phyloP scores from a whole-genome alignment of 2,113 vertebrate genomes.

The Anser cygnoides region DNA sequence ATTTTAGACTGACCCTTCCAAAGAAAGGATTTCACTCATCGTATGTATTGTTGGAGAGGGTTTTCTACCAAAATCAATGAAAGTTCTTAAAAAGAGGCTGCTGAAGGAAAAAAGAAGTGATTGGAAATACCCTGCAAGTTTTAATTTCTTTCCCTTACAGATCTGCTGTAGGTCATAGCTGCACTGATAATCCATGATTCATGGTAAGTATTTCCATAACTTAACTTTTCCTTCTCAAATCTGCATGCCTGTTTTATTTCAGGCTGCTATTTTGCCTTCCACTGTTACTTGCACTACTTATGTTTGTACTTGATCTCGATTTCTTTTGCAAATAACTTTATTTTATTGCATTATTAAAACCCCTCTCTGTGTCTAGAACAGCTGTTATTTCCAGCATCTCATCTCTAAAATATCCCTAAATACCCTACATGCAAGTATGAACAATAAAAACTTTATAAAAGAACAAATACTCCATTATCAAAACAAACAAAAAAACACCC shows the following conservation, averaged over 20 bases:
- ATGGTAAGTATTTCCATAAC: neutral
- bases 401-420: neutral
- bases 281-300: neutral
- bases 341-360: neutral
- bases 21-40: neutral
- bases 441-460: neutral
- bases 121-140: neutral
- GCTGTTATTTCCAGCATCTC: neutral
- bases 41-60: neutral
- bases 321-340: neutral
- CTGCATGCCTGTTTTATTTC: neutral
- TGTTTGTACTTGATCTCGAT: neutral
- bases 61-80: neutral
- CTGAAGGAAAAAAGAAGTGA: neutral
- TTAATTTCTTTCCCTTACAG: neutral
- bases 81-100: neutral
- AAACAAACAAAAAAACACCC: fast-evolving
- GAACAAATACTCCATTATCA: neutral
- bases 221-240: constrained; percentile 14
- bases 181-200: neutral
- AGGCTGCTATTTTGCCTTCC: neutral
- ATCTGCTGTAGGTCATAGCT: neutral
- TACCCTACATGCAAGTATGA: neutral
- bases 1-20: neutral
- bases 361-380: neutral